Base-by-base conservation (phyloP, 2,113 vertebrate genomes). In the Pteronura brasiliensis region DNA sequence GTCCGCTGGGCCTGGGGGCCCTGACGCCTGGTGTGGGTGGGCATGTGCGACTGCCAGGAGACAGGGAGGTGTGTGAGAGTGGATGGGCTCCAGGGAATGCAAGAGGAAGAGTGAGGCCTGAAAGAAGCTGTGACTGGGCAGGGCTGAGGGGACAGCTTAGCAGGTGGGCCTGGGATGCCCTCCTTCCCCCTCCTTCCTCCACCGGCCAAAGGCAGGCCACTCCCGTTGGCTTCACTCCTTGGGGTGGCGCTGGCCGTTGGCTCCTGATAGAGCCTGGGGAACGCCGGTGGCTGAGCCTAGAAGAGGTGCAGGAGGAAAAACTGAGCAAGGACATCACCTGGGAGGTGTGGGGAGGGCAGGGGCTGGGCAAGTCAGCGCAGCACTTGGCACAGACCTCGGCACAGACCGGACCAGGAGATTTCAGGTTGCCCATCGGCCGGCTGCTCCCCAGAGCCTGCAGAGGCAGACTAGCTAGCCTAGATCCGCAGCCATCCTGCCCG, bases 341-440 rank as follows among this genome's bases (percentile, higher is more conserved):
- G 88, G 81, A 59, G 80, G 42, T 11, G 5, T 47, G 47, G 67
- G 52, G 61, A 93, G 55, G 92, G 85, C 72, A 7, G 7, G 13
- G 23, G 67, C 72, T 7, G 17, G 63, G 90, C 96, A 90, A 81
- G 96, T 96, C n/a, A 17, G 96, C 82, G 93, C 93, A 95, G 83
- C 65, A 36, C 0, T 10, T 61, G 14, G 71, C 1, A 15, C 80
- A 90, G 71, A 49, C 34, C 5, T 8, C 61, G 14, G 71, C 1
- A 15, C 72, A 90, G 71, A 49, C 34, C 5, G 31, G 77, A 47
- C 57, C 79, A 17, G 52, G 86, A 31, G 88, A 15, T 88, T 84
- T 97, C 87, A 93, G 96, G 91, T 95, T 93, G 93, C 95, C 96
- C 90, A 85, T 91, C 5, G 0, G n/a, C 96, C 71, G 12, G 3